These are phyloP conservation scores for Harlomillsia oculata DNA, from an alignment of 1,140 invertebrate species.

Conservation along the genomic window DNA sequence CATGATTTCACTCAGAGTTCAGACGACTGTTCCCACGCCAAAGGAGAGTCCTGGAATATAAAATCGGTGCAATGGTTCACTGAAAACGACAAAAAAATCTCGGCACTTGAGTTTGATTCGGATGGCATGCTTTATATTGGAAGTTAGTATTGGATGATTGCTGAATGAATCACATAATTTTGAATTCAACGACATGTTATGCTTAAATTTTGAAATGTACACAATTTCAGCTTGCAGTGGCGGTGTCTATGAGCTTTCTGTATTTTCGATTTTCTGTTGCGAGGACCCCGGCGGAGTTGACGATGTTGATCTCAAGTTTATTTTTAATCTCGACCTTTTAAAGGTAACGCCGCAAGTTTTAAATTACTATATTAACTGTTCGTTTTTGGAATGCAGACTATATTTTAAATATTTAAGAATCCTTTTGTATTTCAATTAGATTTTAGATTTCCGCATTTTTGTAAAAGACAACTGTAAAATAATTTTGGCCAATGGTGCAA, in stretches of 20 bases:
- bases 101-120: constrained; percentile 27
- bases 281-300: constrained; percentile 10
- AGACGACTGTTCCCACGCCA: background rate
- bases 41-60: constrained; percentile 15
- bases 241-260: background rate
- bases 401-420: background rate
- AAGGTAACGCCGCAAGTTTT: background rate
- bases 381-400: no score
- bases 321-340: background rate
- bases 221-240: background rate
- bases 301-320: constrained; percentile 11
- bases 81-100: constrained; percentile 23
- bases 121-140: constrained; percentile 33
- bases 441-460: constrained; percentile 21
- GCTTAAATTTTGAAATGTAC: background rate
- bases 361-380: no score
- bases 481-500: constrained; percentile 25
- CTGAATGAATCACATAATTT: background rate
- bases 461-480: constrained; percentile 24
- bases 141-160: constrained; percentile 8
- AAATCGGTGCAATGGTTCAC: constrained; percentile 33
- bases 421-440: constrained; percentile 2
- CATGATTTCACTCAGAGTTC: background rate
- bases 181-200: background rate
- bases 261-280: background rate